A percentile compares a stretch with the other conserved stretches of the same genome.
Conservation (phyloP, 2,113 vertebrate species). For the Heteronetta atricapilla region DNA sequence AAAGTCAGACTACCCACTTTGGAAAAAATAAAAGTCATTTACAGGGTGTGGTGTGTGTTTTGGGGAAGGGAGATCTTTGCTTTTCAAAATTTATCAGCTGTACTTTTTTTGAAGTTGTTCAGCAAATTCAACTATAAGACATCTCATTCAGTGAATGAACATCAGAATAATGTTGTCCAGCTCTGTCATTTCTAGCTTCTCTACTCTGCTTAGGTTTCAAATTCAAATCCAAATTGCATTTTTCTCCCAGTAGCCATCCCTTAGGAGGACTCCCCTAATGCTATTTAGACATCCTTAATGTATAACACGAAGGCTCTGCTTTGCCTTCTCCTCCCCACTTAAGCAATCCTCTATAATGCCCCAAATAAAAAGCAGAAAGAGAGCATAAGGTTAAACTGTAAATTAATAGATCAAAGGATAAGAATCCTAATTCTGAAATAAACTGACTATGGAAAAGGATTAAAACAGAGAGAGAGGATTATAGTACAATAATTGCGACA, state of each 20-base stretch:
- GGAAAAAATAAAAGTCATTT: neutral
- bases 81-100: neutral
- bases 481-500: constrained; percentile 46
- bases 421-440: constrained; percentile 68
- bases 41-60: neutral
- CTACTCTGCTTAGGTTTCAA: neutral
- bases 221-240: constrained; percentile 12
- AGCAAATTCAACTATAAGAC: neutral
- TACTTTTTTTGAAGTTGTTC: neutral
- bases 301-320: neutral
- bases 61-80: neutral
- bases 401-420: constrained; percentile 72
- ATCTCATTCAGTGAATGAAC: neutral
- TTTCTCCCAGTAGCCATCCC: neutral
- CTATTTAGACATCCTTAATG: neutral
- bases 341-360: constrained; percentile 2
- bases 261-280: constrained; percentile 2
- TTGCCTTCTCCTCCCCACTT: neutral
- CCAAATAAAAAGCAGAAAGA: constrained; percentile 37
- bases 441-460: constrained; percentile 66
- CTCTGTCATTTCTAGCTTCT: neutral
- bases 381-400: constrained; percentile 65
- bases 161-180: neutral
- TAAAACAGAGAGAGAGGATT: constrained; percentile 65
- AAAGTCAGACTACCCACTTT: neutral